These are phyloP conservation scores for Beroe forskalii DNA, from an alignment of 37 sponge, comb jelly and placozoan species.

Conservation along the genomic window DNA sequence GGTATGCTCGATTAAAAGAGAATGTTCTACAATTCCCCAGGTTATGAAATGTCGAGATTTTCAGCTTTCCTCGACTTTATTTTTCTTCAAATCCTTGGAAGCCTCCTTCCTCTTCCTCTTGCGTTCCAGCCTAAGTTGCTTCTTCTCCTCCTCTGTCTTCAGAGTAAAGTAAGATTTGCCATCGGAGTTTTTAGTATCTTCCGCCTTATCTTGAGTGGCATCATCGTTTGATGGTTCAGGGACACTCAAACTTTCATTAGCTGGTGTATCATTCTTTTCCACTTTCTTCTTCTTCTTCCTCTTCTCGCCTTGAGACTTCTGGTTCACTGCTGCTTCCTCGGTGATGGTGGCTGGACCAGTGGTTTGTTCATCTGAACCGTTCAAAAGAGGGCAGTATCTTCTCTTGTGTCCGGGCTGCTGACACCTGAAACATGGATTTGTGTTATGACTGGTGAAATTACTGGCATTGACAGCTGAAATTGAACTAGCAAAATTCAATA, in stretches of 20 bases:
- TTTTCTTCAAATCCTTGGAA: background rate
- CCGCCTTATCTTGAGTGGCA: too few species aligned
- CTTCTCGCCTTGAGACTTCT: too few species aligned
- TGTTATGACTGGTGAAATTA: background rate
- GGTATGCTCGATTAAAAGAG: too few species aligned
- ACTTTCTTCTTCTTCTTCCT: background rate
- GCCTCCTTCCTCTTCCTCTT: conserved; percentile 54
- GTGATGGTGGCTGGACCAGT: too few species aligned
- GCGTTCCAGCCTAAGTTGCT: conserved; percentile 10
- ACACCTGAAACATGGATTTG: conserved; percentile 27
- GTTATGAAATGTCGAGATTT: too few species aligned
- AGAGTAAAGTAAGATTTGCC: conserved; percentile 49
- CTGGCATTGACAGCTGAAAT: background rate
- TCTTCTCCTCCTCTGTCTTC: conserved; percentile 13
- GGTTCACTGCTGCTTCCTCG: background rate
- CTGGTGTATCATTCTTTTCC: background rate
- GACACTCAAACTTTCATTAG: too few species aligned
- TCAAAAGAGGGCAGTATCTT: conserved; percentile 25
- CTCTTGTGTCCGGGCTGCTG: conserved; percentile 65
- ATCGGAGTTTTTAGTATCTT: background rate
- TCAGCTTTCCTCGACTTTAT: background rate
- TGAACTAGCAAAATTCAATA: too few species aligned
- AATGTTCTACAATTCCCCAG: too few species aligned
- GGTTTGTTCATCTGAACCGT: too few species aligned
- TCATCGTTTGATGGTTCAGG: too few species aligned